Conservation (phyloP, 2,113 vertebrate genomes). For the Leptobrachium leishanense region DNA sequence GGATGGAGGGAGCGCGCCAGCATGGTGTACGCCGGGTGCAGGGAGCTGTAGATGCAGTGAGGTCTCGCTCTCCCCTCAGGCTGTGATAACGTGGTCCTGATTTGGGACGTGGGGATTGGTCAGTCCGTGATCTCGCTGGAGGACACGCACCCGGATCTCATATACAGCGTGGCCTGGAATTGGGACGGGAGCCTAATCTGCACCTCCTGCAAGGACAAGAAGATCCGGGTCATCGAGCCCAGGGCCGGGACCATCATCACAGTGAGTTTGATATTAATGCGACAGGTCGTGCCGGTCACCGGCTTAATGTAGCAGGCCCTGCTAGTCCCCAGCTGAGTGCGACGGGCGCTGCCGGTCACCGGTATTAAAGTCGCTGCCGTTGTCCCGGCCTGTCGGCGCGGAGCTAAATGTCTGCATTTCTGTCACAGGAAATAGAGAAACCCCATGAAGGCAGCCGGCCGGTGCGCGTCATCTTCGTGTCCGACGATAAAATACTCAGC, state of each 20-base stretch:
- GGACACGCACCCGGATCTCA: constrained; percentile 85
- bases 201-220: constrained; percentile 92
- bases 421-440: constrained; percentile 79
- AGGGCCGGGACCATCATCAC: constrained; percentile 81
- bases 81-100: constrained; percentile 86
- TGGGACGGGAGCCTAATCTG: constrained; percentile 82
- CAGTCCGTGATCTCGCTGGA: constrained; percentile 86
- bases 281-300: no score
- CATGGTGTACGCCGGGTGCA: no score
- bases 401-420: no score
- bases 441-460: constrained; percentile 84
- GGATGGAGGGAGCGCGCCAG: no score
- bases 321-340: no score
- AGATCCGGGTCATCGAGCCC: constrained; percentile 87
- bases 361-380: no score
- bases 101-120: constrained; percentile 91
- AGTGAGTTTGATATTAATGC: constrained; percentile 62
- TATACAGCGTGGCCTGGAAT: constrained; percentile 94
- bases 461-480: constrained; percentile 73
- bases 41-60: not conserved
- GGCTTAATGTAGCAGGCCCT: no score
- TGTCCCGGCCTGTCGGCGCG: no score
- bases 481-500: constrained; percentile 78
- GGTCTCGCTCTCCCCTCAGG: constrained; percentile 61
- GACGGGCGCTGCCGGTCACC: no score